Base-by-base conservation (phyloP, 2,888 invertebrate genomes). In the Yponomeuta cagnagella region DNA sequence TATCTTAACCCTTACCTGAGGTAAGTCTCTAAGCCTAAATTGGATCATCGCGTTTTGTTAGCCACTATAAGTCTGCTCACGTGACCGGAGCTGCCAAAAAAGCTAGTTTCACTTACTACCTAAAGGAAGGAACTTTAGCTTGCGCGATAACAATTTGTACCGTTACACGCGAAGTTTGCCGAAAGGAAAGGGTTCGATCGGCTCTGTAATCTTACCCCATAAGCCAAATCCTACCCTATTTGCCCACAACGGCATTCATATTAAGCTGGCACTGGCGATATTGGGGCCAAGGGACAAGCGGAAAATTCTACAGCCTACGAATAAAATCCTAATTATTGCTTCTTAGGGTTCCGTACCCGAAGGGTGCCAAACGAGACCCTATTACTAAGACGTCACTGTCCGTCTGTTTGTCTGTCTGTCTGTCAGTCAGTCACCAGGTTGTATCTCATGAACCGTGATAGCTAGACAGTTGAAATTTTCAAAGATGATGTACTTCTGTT, bases 151-250 rank as follows among this genome's bases (percentile, higher is more conserved):
- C 67, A 67, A 67, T 67, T 67, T 67, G 67, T 37, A 64, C n/a
- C 48, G 67, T 43, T n/a, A 43, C 67, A 67, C 37, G 48, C 15
- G 43, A 68, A 68, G 43, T 68, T 68, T 68, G 75, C 76, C 76
- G 76, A 77, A 76, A 78, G 75, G 77, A 78, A 81, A 81, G 77
- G 79, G 79, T 77, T 77, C 75, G 74, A 76, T 74, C 74, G 78
- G 78, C 76, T 76, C 75, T 76, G 80, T 81, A 82, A 83, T 82
- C 80, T 82, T 81, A 80, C 79, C 80, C 77, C 77, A 79, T 78
- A 79, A 79, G 77, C 77, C 77, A 82, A 82, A 82, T 80, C 83
- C 79, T 79, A 81, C 80, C 81, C 79, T 83, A 82, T 83, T 82
- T 81, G 78, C 52, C 79, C 80, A 80, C 80, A 80, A 79, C 78